Evolutionary conservation across 2,888 invertebrate species (phyloP).

Genomic region (Trichogramma dendrolimi): DNA sequence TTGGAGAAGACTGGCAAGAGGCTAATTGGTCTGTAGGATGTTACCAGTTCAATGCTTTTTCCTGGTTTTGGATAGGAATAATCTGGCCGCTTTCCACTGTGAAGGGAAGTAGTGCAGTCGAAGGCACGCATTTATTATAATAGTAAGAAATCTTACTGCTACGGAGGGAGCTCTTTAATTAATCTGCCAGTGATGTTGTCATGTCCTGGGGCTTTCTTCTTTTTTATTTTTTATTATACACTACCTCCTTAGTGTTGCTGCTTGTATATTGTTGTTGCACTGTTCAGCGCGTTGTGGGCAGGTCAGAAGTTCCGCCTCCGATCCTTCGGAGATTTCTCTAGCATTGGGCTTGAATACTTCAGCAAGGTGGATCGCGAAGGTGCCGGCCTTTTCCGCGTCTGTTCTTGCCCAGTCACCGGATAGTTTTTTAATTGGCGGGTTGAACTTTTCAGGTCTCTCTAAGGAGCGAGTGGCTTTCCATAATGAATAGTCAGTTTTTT

Average conservation of each 20-base stretch:
- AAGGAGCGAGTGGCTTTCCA: conserved; percentile 32
- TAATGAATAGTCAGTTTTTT: conserved; percentile 6
- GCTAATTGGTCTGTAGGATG: too few relatives aligned
- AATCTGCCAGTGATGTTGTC: conserved; percentile 34
- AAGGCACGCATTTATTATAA: conserved; percentile 34
- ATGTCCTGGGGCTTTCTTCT: conserved; percentile 31
- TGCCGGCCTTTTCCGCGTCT: conserved; percentile 29
- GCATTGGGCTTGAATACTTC: conserved; percentile 29
- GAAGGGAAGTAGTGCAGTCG: conserved; percentile 32
- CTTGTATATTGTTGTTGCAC: neutral
- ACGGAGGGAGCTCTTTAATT: conserved; percentile 33
- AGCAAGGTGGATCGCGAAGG: conserved; percentile 29
- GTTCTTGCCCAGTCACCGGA: conserved; percentile 30
- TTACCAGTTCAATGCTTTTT: too few relatives aligned
- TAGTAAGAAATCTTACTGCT: conserved; percentile 30
- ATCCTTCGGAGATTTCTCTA: neutral
- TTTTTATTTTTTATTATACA: neutral
- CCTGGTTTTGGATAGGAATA: conserved; percentile 6
- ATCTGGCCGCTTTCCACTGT: conserved; percentile 34
- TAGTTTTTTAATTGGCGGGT: conserved; percentile 24
- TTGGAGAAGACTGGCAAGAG: too few relatives aligned
- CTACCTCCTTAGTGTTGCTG: conserved; percentile 1
- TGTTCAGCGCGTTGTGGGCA: conserved; percentile 4
- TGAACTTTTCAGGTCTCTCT: conserved; percentile 21
- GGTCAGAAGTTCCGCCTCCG: neutral